Conservation (phyloP, 2,797 vertebrate species). For the Anisognathus igniventris region DNA sequence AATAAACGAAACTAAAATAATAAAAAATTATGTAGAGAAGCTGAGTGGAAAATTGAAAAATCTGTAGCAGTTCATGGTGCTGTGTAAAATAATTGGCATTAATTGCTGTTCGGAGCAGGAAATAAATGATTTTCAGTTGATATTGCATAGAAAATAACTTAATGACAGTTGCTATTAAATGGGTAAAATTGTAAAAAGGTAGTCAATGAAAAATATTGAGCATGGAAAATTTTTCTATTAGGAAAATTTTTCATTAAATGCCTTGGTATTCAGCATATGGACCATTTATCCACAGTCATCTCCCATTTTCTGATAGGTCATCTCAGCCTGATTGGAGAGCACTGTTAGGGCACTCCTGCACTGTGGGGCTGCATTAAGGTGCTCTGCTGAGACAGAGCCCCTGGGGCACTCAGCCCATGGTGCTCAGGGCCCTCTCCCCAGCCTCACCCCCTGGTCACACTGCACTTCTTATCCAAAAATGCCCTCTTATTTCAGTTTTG, state of each 20-base stretch:
- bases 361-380: not conserved
- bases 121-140: constrained; percentile 75
- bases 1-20: constrained; percentile 9
- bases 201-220: constrained; percentile 67
- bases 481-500: not conserved
- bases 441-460: not conserved
- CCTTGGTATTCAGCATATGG: constrained; percentile 6
- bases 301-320: constrained; percentile 7
- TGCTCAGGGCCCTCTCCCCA: not conserved
- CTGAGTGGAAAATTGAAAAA: constrained; percentile 72
- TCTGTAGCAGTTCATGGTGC: constrained; percentile 51
- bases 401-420: not conserved
- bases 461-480: not conserved
- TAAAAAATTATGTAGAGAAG: constrained; percentile 46
- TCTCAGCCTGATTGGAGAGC: not conserved
- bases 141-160: constrained; percentile 73
- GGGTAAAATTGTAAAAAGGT: constrained; percentile 64
- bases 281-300: not conserved
- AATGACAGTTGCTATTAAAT: constrained; percentile 74
- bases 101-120: constrained; percentile 76
- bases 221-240: constrained; percentile 34
- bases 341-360: not conserved
- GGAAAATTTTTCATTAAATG: constrained; percentile 27
- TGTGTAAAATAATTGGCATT: constrained; percentile 75
- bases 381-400: not conserved